Conservation (phyloP, 64 coral and sea anemone species). For the Actinia equina region DNA sequence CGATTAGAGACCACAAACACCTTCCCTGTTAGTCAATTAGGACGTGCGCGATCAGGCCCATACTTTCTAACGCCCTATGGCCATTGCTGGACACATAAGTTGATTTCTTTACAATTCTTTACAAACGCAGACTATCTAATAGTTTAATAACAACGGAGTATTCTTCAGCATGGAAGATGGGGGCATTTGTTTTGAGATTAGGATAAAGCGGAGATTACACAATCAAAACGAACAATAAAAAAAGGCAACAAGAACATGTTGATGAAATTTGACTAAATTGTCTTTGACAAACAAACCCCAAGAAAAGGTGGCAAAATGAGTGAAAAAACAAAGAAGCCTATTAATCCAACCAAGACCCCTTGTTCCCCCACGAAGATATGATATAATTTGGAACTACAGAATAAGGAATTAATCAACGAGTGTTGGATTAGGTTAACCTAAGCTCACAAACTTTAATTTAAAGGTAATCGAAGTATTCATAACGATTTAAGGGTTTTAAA, state of each 20-base stretch:
- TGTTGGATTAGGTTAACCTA: slow-evolving; percentile 3
- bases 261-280: slow-evolving; percentile 19
- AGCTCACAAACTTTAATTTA: slow-evolving; percentile 32
- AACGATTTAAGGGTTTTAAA: slow-evolving; percentile 26
- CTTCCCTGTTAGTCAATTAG: neutral
- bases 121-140: neutral
- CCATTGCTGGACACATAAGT: neutral
- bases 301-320: slow-evolving; percentile 76
- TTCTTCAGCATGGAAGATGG: neutral
- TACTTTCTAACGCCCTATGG: neutral
- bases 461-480: slow-evolving; percentile 30
- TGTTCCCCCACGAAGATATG: slow-evolving; percentile 84
- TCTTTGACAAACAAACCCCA: slow-evolving; percentile 74
- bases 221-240: slow-evolving; percentile 20
- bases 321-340: slow-evolving; percentile 57
- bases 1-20: slow-evolving; percentile 16
- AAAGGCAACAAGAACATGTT: slow-evolving; percentile 25
- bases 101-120: neutral
- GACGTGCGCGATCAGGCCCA: neutral
- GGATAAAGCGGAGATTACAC: slow-evolving; percentile 23
- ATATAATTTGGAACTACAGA: neutral
- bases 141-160: slow-evolving; percentile 12
- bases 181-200: slow-evolving; percentile 8
- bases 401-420: neutral
- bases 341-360: slow-evolving; percentile 57